phyloP scores from a whole-genome alignment of 2,797 vertebrate species.

The Botia almorhae region DNA sequence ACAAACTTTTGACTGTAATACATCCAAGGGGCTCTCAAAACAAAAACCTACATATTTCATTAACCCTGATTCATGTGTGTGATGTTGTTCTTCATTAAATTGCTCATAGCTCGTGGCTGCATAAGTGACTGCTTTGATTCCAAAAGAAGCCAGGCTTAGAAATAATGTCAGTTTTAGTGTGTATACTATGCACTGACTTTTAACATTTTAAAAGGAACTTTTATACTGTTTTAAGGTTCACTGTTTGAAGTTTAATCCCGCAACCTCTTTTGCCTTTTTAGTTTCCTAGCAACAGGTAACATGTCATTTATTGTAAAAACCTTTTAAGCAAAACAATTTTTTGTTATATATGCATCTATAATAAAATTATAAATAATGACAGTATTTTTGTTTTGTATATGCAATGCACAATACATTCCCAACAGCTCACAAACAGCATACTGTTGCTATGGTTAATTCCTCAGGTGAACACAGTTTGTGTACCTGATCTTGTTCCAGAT shows the following conservation, averaged over 20 bases:
- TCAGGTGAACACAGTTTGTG: neutral
- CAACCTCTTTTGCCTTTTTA: neutral
- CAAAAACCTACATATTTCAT: conserved; percentile 29
- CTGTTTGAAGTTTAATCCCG: neutral
- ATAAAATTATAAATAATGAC: too few species aligned
- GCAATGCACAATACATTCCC: neutral
- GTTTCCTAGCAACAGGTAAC: neutral
- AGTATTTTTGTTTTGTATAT: neutral
- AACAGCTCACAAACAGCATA: neutral
- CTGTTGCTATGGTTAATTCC: neutral
- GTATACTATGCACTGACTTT: neutral
- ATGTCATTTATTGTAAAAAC: neutral
- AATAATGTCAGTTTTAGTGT: conserved; percentile 16
- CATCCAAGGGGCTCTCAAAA: conserved; percentile 37
- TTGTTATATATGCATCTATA: too few species aligned
- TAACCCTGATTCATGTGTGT: conserved; percentile 20
- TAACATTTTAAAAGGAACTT: neutral
- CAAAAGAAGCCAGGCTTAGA: neutral
- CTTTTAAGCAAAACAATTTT: too few species aligned
- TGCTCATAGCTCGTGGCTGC: neutral
- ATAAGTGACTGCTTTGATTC: neutral
- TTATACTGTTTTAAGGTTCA: neutral
- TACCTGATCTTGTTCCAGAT: too few species aligned
- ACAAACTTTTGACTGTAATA: conserved; percentile 54
- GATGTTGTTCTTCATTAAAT: neutral